Base-by-base conservation (phyloP, 2,113 vertebrate genomes). In the Psittacula cyanocephala region DNA sequence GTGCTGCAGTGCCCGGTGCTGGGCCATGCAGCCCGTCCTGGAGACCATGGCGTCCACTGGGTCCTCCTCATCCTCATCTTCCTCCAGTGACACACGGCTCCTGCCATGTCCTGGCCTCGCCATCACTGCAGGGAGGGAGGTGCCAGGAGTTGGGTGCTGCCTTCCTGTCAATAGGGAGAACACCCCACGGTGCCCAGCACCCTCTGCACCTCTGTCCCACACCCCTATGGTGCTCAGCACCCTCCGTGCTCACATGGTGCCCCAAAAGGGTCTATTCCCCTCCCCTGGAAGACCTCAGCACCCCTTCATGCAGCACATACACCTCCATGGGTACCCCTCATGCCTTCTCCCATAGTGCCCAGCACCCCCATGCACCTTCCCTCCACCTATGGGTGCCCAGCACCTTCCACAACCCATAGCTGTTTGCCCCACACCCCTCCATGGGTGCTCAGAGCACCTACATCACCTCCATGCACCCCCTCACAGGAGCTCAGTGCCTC, bases 31-130 rank as follows among this genome's bases (percentile, higher is more conserved):
- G 37, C 37, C 37, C 1, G 98, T 99, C 49, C 97, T 98, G 0
- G 97, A 95, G 81, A 99, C 98, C 98, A 98, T 98, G 83, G 91
- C 97, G 0, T 99, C 99, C 77, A 99, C 89, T 0, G 98, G 99
- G 78, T 99, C 99, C 16, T 98, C 98, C 27, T 96, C 98, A 3
- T 98, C 98, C 59, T 98, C 98, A 0, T 25, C 76, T 33, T 89
- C 81, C 6, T 97, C 95, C 7, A 64, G 49, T 0, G 60, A 9
- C 4, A 9, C 23, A 1, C 67, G 96, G 77, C 78, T 97, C 97
- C 99, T 97, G 87, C 95, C 81, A 53, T 99, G 99, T 7, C 98
- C 97, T 2, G 97, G 28, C 8, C 97, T 87, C 0, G 98, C 93
- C 99, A 99, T 99, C 7, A 3, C 86, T 17, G 3, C 4, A 7